Evolutionary conservation across 2,797 vertebrate species (phyloP).

Genomic region (Tapera naevia): DNA sequence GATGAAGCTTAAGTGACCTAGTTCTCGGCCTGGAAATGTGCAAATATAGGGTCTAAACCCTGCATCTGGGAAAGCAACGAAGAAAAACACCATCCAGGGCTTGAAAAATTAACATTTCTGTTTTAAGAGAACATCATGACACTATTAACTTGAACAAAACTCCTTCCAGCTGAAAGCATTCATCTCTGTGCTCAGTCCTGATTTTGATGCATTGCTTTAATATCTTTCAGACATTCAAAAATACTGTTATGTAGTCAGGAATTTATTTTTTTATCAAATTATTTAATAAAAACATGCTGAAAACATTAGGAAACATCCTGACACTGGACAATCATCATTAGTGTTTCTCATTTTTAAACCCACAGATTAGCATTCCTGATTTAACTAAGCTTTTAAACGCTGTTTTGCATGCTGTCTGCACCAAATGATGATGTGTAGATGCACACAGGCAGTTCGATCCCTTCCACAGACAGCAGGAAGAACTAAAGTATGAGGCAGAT

Average conservation of each 20-base stretch:
- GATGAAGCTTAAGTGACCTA: accelerated
- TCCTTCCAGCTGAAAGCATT: neutral
- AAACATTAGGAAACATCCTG: neutral
- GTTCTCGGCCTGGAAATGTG: neutral
- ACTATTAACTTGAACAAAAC: neutral
- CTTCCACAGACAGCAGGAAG: neutral
- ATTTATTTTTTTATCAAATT: neutral
- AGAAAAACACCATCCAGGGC: accelerated
- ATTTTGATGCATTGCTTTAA: constrained; percentile 1
- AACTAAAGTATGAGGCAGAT: neutral
- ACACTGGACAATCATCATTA: neutral
- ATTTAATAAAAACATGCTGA: neutral
- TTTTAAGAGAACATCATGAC: neutral
- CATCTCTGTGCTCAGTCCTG: neutral
- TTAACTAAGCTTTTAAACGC: constrained; percentile 32
- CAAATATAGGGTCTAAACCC: neutral
- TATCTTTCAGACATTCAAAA: neutral
- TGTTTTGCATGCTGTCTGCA: neutral
- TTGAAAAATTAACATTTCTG: neutral
- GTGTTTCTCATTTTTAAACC: neutral
- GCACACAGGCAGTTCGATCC: neutral
- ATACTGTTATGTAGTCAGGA: neutral
- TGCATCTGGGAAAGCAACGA: neutral
- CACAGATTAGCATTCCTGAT: constrained; percentile 26
- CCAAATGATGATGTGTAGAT: neutral